Percentiles rank a stretch among this genome's conserved stretches.
These are phyloP conservation scores for Philhelius pedissequus DNA, from an alignment of 2,888 invertebrate genomes.

Conservation along the genomic window DNA sequence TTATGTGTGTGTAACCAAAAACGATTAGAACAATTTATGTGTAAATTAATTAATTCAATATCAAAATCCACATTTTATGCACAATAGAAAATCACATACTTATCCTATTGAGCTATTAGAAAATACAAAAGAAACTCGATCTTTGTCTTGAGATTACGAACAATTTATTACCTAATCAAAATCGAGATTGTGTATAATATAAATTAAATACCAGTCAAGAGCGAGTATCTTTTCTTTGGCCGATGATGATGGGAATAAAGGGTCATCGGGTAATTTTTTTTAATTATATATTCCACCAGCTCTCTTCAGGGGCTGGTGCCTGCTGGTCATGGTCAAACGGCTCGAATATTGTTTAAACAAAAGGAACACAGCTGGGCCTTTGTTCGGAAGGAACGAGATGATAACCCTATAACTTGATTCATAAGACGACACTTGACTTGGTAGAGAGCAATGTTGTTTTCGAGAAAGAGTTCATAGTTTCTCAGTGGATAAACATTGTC, in stretches of 20 bases:
- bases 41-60: constrained; percentile 7
- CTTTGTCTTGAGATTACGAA: constrained; percentile 25
- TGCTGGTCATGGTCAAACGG: neutral
- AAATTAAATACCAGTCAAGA: constrained; percentile 38
- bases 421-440: constrained; percentile 9
- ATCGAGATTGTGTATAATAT: constrained; percentile 48
- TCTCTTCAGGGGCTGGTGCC: neutral
- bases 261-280: constrained; percentile 11
- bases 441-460: neutral
- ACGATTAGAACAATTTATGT: neutral
- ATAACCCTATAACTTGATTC: neutral
- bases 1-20: neutral
- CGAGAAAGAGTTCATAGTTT: neutral
- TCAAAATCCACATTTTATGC: neutral
- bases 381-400: neutral
- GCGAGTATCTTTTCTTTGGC: neutral
- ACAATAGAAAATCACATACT: neutral
- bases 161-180: constrained; percentile 46
- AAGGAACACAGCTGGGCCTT: neutral
- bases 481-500: neutral
- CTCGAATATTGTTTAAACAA: neutral
- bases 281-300: constrained; percentile 6
- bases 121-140: constrained; percentile 25
- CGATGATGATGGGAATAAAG: constrained; percentile 4
- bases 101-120: neutral